Base-by-base conservation (phyloP, 2,113 vertebrate genomes). In the Calyptomena viridis region DNA sequence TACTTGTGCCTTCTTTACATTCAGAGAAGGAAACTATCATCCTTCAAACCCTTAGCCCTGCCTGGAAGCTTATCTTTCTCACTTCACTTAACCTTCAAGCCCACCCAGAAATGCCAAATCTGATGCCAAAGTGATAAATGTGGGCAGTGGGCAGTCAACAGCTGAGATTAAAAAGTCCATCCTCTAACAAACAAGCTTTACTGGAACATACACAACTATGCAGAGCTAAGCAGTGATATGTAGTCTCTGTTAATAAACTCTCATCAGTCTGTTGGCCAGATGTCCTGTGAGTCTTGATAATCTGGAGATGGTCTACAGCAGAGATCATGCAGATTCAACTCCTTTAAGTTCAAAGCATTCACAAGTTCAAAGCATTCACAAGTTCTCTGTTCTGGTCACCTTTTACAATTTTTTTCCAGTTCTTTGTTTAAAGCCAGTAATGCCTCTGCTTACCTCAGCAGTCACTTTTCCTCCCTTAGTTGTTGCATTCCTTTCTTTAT, bases 321-420 rank as follows among this genome's bases (percentile, higher is more conserved):
- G 73, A 95, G 89, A 94, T 96, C 84, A 89, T 67, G 94, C 24
- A 86, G 94, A 90, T 67, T 74, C 91, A 84, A 73, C 60, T 93
- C 73, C 83, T 68, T 60, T 78, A 94, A 97, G 94, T 95, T 96
- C 95, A 97, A 97, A 97, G 93, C 73, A 75, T 67, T 85, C 81
- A 90, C 63, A 92, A 95, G 92, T 96, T 96, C 96, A 96, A 96
- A 96, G 96, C 75, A 73, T 80, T 75, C 68, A 55, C 64, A 90
- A 88, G 52, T 90, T 87, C 88, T 94, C 88, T 90, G 67, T 86
- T 94, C 83, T 77, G 37, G 67, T 89, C 88, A 94, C 79, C 86
- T 97, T 95, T 63, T 71, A 80, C 23, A 68, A 8, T 60, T 85
- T 93, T 83, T 80, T 78, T 9, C 46, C 52, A 52, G 47, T 71